phyloP scores from a whole-genome alignment of 2,797 vertebrate genomes.

The Diceros bicornis region DNA sequence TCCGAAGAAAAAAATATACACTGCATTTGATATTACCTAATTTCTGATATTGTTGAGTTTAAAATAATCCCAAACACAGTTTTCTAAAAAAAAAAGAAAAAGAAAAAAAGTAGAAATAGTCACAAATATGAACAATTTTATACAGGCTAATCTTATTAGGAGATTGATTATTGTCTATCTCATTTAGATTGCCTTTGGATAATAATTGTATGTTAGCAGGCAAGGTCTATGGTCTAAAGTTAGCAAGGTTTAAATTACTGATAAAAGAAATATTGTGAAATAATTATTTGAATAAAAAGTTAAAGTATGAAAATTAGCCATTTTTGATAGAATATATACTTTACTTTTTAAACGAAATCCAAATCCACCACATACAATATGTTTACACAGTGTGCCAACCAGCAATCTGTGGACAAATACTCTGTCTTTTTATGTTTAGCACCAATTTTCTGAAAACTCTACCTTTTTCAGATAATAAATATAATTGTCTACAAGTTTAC shows the following conservation, averaged over 20 bases:
- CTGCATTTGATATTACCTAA: not conserved
- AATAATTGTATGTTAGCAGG: not conserved
- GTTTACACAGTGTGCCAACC: not conserved
- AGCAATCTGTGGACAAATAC: not conserved
- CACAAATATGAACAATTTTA: not conserved
- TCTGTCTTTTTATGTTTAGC: not conserved
- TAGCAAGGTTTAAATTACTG: not conserved
- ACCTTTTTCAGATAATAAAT: not conserved
- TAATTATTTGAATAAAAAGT: not conserved
- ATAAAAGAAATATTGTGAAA: not conserved
- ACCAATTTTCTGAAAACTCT: not conserved
- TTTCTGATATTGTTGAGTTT: not conserved
- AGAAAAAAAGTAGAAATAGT: not conserved
- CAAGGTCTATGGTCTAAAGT: not conserved
- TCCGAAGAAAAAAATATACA: not conserved
- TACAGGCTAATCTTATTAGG: not conserved
- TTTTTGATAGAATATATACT: not conserved
- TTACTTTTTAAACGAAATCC: not conserved
- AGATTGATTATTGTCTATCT: not conserved
- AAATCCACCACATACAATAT: not conserved
- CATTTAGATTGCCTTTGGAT: not conserved
- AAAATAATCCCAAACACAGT: not conserved
- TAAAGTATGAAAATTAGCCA: not conserved
- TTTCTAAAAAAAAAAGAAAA: not conserved
- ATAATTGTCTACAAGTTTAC: not conserved